phyloP scores from a whole-genome alignment of 2,888 invertebrate species.

The Atethmia centrago region DNA sequence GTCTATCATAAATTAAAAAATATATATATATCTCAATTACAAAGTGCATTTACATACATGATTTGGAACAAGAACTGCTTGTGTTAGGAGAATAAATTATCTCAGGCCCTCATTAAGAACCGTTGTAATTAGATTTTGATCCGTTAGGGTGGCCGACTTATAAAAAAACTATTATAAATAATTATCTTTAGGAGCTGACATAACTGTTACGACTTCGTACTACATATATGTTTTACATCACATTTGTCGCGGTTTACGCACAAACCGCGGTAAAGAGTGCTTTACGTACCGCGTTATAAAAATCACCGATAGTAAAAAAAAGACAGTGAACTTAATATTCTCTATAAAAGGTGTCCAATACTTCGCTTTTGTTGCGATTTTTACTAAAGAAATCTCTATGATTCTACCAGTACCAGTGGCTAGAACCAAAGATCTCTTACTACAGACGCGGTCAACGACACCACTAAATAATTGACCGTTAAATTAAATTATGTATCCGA shows the following conservation, averaged over 20 bases:
- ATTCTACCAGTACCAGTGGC: background rate
- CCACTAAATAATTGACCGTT: background rate
- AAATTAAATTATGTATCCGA: conserved; percentile 24
- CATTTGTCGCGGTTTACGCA: too few species aligned
- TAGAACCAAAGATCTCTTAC: background rate
- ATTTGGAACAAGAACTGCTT: too few species aligned
- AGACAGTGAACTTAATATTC: background rate
- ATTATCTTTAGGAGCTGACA: background rate
- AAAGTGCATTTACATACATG: too few species aligned
- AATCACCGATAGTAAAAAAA: background rate
- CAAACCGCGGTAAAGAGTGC: too few species aligned
- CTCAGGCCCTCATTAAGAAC: background rate
- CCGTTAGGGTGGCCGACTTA: background rate
- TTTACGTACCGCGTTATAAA: background rate
- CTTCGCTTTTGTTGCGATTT: too few species aligned
- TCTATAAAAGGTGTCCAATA: background rate
- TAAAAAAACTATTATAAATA: background rate
- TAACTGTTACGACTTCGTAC: background rate
- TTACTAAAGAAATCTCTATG: background rate
- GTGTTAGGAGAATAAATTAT: too few species aligned
- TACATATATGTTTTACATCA: background rate
- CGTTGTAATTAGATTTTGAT: background rate
- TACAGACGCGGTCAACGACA: conserved; percentile 1
- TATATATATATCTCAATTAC: too few species aligned
- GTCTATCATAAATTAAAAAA: conserved; percentile 16